Evolutionary conservation across 2,888 invertebrate genomes (phyloP), one percentile per base, ranked within the genome.

Genomic region (Himalopsyche japonica): DNA sequence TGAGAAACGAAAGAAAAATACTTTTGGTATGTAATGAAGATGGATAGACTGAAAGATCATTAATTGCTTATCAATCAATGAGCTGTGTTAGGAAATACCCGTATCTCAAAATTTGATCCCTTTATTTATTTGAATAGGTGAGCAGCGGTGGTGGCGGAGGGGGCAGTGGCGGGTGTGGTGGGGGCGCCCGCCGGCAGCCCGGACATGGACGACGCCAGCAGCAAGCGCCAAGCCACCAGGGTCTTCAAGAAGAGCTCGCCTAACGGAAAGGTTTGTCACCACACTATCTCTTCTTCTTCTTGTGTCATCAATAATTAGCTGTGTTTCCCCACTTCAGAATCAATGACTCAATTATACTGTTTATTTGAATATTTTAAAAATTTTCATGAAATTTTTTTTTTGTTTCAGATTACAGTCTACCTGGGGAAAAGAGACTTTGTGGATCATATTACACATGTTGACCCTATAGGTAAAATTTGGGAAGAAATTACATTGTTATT

Each of bases 161-260:
- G 83, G 79, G 81, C 49, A 76, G 86, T 82, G 76, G 83, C 82
- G 82, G 86, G 85, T 49, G 87, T 79, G 79, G 84, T 89, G 90
- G 89, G 89, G 86, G 89, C 93, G 90, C 90, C 89, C 90, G 90
- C 89, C 76, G 88, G 92, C 76, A 91, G 93, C 91, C 93, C 92
- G 90, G 94, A 92, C 89, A 94, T 94, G 94, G 95, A 95, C 89
- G 95, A 95, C 93, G 94, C 94, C 88, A 95, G 95, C 90, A 95
- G 92, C 91, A 92, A 92, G 89, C 92, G 95, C 87, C 95, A 95
- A 89, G 95, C 95, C 88, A 96, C 96, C 92, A 95, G 98, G 90
- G 98, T 98, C 81, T 98, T 98, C 93, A 98, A 98, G 93, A 98
- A 98, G 91, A 98, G 98, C 91, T 98, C 98, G 86, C 98, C 98